Evolutionary conservation across 2,113 vertebrate species (phyloP).

Genomic region (Forbesichthys papilliferus): DNA sequence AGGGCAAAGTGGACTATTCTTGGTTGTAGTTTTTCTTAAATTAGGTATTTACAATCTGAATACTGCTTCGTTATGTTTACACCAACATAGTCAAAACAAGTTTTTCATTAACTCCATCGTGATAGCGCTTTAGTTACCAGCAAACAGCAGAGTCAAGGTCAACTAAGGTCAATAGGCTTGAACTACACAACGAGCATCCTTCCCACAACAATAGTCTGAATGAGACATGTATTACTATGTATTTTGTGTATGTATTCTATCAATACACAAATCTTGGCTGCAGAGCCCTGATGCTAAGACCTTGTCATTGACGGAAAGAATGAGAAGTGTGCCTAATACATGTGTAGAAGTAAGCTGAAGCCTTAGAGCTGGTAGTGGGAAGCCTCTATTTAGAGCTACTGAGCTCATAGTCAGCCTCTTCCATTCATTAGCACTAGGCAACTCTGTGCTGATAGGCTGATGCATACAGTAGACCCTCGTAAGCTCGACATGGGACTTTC

Average conservation of each 20-base stretch:
- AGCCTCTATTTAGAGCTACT: constrained; percentile 22
- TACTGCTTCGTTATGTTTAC: too few relatives aligned
- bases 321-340: constrained; percentile 26
- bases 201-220: constrained; percentile 17
- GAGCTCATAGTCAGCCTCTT: constrained; percentile 9
- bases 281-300: constrained; percentile 5
- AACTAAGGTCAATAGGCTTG: background rate
- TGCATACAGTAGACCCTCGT: too few relatives aligned
- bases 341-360: constrained; percentile 28
- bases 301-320: constrained; percentile 4
- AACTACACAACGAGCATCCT: background rate
- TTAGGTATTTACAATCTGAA: too few relatives aligned
- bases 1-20: too few relatives aligned
- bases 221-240: constrained; percentile 10
- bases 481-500: too few relatives aligned
- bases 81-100: too few relatives aligned
- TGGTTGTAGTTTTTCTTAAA: too few relatives aligned
- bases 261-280: constrained; percentile 10
- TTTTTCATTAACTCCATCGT: constrained; percentile 1
- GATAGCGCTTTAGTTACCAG: background rate
- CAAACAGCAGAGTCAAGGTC: constrained; percentile 19
- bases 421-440: too few relatives aligned
- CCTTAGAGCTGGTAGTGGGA: constrained; percentile 1
- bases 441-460: too few relatives aligned
- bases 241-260: background rate